These are phyloP conservation scores for Labeo rohita DNA, from an alignment of 2,113 vertebrate species.

Conservation along the genomic window DNA sequence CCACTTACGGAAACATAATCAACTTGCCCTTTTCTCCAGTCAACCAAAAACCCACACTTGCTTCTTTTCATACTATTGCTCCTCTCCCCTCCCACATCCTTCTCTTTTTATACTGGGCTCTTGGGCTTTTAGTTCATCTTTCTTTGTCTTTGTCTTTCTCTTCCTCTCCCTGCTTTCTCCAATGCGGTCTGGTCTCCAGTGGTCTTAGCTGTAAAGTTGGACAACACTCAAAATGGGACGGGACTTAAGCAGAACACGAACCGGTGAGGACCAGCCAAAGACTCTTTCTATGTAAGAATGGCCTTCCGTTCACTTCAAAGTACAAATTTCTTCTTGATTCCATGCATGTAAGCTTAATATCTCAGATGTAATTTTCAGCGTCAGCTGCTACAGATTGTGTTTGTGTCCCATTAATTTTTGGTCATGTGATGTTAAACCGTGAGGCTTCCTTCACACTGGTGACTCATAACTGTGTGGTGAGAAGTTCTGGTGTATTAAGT, in stretches of 20 bases:
- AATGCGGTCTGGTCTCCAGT: constrained; percentile 19
- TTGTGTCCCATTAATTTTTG: not conserved
- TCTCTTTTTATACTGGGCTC: constrained; percentile 4
- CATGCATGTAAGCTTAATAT: not conserved
- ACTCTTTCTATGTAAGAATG: constrained; percentile 28
- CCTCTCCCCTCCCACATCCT: constrained; percentile 17
- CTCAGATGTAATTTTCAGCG: not conserved
- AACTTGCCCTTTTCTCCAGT: constrained; percentile 46
- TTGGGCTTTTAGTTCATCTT: constrained; percentile 20
- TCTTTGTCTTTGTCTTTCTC: constrained; percentile 42
- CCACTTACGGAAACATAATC: constrained; percentile 56
- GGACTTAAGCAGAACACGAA: not conserved
- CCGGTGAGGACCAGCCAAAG: constrained; percentile 25
- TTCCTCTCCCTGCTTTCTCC: constrained; percentile 12
- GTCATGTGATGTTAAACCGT: not conserved
- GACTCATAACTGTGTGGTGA: not conserved
- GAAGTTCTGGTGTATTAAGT: not conserved
- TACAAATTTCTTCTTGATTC: not conserved
- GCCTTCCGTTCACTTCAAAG: not conserved
- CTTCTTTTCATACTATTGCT: constrained; percentile 26
- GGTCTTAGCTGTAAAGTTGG: constrained; percentile 40
- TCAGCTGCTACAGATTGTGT: not conserved
- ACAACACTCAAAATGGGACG: constrained; percentile 18
- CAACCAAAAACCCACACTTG: constrained; percentile 18
- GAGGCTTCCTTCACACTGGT: not conserved